Evolutionary conservation across 2,797 vertebrate genomes (phyloP).

Genomic region (Pangasius mekongensis): DNA sequence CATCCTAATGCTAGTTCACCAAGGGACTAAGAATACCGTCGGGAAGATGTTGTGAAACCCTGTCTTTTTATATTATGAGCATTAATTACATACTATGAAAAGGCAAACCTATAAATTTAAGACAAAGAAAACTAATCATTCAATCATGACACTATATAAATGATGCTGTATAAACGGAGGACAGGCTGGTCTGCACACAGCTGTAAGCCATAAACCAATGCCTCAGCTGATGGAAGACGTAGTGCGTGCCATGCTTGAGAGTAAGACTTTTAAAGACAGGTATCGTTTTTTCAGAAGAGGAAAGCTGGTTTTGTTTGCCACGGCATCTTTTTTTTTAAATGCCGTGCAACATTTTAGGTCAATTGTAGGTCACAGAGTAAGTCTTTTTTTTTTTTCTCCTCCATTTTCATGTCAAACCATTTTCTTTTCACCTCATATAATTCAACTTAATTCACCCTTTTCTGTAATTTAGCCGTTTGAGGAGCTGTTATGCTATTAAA

Average conservation of each 20-base stretch:
- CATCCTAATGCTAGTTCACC: too few species aligned
- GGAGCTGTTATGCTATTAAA: too few species aligned
- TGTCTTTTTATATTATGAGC: neutral
- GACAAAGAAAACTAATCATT: too few species aligned
- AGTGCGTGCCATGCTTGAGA: too few species aligned
- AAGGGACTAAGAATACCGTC: neutral
- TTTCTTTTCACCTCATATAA: neutral
- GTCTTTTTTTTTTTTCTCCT: too few species aligned
- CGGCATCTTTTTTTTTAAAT: neutral
- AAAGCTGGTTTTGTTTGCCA: neutral
- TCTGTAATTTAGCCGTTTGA: too few species aligned
- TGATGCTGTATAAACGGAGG: neutral
- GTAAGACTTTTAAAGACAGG: neutral
- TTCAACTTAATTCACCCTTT: too few species aligned
- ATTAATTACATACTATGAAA: neutral
- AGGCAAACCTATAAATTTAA: neutral
- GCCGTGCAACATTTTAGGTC: neutral
- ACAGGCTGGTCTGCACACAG: neutral
- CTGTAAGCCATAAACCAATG: neutral
- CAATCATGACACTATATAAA: neutral
- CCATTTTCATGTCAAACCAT: too few species aligned
- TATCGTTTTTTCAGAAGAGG: neutral
- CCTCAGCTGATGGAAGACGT: neutral
- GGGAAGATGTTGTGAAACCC: neutral
- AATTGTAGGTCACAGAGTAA: too few species aligned